A percentile compares a stretch with the other conserved stretches of the same genome.
Conservation (phyloP, 2,888 invertebrate species). For the Morpho achilles region DNA sequence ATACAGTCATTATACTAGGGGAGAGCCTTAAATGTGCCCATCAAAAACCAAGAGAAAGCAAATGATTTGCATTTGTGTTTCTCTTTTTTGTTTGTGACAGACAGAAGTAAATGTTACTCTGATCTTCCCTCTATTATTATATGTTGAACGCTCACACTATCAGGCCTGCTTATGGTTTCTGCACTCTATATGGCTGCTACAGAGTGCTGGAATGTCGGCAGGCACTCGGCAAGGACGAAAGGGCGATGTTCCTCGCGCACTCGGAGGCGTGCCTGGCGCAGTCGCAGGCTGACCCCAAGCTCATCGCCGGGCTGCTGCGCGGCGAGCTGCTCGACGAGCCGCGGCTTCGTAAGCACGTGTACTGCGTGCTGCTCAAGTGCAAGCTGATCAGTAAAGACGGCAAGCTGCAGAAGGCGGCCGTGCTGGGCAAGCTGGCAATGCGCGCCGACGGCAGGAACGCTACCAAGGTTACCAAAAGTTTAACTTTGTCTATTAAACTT, state of each 20-base stretch:
- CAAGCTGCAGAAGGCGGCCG: conserved; percentile 59
- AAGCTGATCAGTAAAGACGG: conserved; percentile 68
- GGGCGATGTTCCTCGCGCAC: conserved; percentile 66
- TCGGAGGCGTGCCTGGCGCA: conserved; percentile 53
- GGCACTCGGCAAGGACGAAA: conserved; percentile 59
- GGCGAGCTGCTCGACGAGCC: conserved; percentile 39
- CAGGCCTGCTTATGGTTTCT: too few relatives aligned
- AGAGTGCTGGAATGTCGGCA: conserved; percentile 23
- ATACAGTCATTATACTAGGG: too few relatives aligned
- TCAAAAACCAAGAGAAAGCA: too few relatives aligned
- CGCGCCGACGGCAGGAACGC: conserved; percentile 46
- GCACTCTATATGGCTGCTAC: too few relatives aligned
- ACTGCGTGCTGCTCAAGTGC: conserved; percentile 65
- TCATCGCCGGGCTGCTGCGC: conserved; percentile 46
- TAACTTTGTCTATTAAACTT: too few relatives aligned
- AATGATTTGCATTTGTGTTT: too few relatives aligned
- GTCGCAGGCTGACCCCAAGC: conserved; percentile 42
- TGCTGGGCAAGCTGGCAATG: conserved; percentile 47
- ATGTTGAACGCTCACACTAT: too few relatives aligned
- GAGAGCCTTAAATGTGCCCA: too few relatives aligned
- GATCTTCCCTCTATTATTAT: too few relatives aligned
- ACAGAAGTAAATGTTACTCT: too few relatives aligned
- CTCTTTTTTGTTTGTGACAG: too few relatives aligned
- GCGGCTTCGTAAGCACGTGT: conserved; percentile 52
- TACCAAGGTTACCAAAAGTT: conserved; percentile 44